Percentiles rank a stretch among this genome's conserved stretches.
Conservation (phyloP, 2,113 vertebrate genomes). For the Corvus moneduloides region DNA sequence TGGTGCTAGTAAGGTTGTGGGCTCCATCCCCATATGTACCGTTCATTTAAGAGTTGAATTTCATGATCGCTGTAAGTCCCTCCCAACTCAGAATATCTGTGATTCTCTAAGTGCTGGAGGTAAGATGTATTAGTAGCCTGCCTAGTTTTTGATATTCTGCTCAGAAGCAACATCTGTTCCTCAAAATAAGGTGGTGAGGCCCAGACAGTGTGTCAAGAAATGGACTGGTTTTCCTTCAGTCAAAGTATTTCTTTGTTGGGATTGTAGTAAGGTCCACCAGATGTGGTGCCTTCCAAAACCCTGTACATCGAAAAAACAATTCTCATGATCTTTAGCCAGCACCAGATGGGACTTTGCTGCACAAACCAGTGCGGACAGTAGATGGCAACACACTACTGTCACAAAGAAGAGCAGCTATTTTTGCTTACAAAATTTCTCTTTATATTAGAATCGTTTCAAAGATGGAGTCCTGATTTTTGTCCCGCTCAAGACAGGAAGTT, state of each 20-base stretch:
- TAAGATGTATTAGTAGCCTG: background rate
- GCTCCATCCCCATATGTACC: accelerated
- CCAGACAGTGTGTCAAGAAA: background rate
- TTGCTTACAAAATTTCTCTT: background rate
- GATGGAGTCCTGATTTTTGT: background rate
- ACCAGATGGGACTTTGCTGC: background rate
- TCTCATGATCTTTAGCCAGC: background rate
- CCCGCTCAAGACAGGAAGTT: background rate
- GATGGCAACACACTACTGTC: constrained; percentile 33
- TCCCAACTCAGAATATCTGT: background rate
- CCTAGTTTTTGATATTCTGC: background rate
- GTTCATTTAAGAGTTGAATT: background rate
- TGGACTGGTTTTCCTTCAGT: background rate
- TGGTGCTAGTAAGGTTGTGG: background rate
- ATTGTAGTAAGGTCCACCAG: background rate
- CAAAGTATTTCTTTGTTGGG: accelerated
- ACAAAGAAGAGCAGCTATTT: background rate
- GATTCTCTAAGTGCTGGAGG: background rate
- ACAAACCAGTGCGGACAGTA: background rate
- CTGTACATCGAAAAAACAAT: background rate
- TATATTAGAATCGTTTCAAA: background rate
- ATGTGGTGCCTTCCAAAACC: background rate
- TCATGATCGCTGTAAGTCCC: background rate
- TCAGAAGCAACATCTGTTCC: background rate
- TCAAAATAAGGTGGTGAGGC: background rate